Evolutionary conservation across 2,888 invertebrate genomes (phyloP).

Genomic region (Pollenia angustigena): DNA sequence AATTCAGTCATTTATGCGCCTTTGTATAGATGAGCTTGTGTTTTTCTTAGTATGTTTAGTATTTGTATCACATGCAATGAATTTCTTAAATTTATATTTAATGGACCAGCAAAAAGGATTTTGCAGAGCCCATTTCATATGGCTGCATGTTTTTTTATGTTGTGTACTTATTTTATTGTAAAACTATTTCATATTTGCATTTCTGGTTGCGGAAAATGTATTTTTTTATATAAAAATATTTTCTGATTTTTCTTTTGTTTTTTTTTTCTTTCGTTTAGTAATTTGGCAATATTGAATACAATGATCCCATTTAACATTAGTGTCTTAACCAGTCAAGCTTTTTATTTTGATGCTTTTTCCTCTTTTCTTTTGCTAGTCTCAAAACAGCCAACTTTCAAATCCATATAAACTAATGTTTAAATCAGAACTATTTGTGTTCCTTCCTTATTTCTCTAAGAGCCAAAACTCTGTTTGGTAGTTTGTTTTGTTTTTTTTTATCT

Average conservation of each 20-base stretch:
- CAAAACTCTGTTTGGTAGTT: conserved; percentile 64
- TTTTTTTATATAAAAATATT: conserved; percentile 30
- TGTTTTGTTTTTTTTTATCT: conserved; percentile 13
- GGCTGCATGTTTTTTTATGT: conserved; percentile 54
- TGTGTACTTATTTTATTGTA: conserved; percentile 7
- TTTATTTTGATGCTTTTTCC: conserved; percentile 42
- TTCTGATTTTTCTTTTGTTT: conserved; percentile 26
- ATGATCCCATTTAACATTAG: conserved; percentile 71
- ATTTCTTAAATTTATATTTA: no score
- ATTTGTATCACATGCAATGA: no score
- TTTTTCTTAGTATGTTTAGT: no score
- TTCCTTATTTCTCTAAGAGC: conserved; percentile 43
- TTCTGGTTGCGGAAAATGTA: conserved; percentile 18
- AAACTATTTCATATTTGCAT: conserved; percentile 37
- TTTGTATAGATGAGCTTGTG: no score
- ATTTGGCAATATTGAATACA: conserved; percentile 69
- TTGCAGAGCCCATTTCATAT: conserved; percentile 67
- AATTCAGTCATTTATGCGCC: no score
- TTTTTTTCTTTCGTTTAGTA: conserved; percentile 17
- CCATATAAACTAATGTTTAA: conserved; percentile 34
- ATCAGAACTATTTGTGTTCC: conserved; percentile 10
- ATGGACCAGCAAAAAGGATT: conserved; percentile 22
- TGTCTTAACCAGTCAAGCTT: conserved; percentile 66
- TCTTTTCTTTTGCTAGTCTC: conserved; percentile 34
- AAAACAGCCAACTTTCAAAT: conserved; percentile 60